Percentiles rank a stretch among this genome's conserved stretches.
Conservation (phyloP, 35 echinoderm and acorn worm genomes). For the Anneissia japonica region DNA sequence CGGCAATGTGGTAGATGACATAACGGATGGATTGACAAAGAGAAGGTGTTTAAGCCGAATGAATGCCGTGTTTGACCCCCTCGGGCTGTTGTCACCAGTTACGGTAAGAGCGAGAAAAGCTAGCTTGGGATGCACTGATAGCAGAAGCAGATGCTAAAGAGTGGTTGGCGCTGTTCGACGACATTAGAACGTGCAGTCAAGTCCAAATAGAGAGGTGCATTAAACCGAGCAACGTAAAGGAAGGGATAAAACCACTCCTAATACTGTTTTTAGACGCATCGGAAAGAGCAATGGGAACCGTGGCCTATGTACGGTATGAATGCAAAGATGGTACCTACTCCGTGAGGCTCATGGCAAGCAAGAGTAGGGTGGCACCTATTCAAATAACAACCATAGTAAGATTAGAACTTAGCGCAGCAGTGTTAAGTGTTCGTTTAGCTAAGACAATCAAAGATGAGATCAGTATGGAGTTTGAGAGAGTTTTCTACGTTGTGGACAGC, state of each 20-base stretch:
- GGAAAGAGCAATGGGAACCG: constrained; percentile 32
- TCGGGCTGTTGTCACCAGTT: constrained; percentile 32
- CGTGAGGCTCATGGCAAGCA: constrained; percentile 19
- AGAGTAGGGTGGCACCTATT: constrained; percentile 42
- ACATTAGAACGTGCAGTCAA: neutral
- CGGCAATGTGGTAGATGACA: neutral
- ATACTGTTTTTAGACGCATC: constrained; percentile 49
- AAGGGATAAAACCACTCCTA: neutral
- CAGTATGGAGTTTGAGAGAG: constrained; percentile 16
- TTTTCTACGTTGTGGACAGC: constrained; percentile 47
- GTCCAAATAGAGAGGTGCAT: constrained; percentile 26
- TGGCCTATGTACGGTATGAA: constrained; percentile 7
- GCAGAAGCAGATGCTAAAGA: neutral
- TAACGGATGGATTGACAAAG: neutral
- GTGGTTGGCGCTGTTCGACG: constrained; percentile 27
- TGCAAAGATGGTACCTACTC: neutral
- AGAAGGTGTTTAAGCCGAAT: neutral
- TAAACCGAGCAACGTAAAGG: constrained; percentile 8
- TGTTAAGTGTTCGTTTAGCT: constrained; percentile 23
- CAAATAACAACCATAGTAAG: constrained; percentile 27
- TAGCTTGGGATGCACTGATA: constrained; percentile 44
- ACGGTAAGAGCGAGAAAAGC: constrained; percentile 30
- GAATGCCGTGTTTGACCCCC: constrained; percentile 19
- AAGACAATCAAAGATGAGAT: constrained; percentile 23
- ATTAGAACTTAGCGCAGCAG: constrained; percentile 42